A percentile compares a stretch with the other conserved stretches of the same genome.
Conservation (phyloP, 2,113 vertebrate species). For the Tenrec ecaudatus region DNA sequence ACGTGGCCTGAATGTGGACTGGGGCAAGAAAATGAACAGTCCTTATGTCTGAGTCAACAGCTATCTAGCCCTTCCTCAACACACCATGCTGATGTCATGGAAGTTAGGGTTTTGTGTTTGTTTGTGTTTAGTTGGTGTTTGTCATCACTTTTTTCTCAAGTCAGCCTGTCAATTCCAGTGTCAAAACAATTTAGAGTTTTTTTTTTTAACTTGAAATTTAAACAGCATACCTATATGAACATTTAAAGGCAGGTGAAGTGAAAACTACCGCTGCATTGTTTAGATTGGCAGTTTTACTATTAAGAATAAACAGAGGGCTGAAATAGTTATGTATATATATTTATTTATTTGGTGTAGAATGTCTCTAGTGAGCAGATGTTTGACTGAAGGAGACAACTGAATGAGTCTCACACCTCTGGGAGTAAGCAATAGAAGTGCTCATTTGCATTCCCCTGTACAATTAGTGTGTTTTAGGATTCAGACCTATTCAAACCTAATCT, state of each 20-base stretch:
- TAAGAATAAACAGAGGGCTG: not conserved
- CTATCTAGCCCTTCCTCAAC: not conserved
- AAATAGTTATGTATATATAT: not conserved
- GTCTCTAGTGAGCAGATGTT: not conserved
- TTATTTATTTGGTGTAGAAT: not conserved
- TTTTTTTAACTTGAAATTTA: too few species aligned
- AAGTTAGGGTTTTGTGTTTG: not conserved
- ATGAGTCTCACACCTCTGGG: not conserved
- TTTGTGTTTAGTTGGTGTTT: not conserved
- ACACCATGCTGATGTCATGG: slow-evolving; percentile 30
- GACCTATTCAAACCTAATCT: slow-evolving; percentile 49
- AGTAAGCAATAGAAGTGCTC: not conserved
- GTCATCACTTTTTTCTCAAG: not conserved
- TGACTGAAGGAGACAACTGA: slow-evolving; percentile 23
- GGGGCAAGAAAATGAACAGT: slow-evolving; percentile 62
- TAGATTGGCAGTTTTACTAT: not conserved
- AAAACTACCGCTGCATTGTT: not conserved
- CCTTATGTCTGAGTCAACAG: slow-evolving; percentile 41
- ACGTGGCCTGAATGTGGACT: slow-evolving; percentile 50
- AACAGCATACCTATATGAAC: too few species aligned
- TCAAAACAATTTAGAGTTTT: slow-evolving; percentile 57
- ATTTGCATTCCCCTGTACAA: slow-evolving; percentile 43
- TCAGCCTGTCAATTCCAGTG: slow-evolving; percentile 52
- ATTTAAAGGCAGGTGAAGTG: not conserved
- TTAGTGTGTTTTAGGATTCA: slow-evolving; percentile 56